These are phyloP conservation scores for Drosophila kikkawai DNA, from an alignment of 1,140 invertebrate species.

Conservation along the genomic window DNA sequence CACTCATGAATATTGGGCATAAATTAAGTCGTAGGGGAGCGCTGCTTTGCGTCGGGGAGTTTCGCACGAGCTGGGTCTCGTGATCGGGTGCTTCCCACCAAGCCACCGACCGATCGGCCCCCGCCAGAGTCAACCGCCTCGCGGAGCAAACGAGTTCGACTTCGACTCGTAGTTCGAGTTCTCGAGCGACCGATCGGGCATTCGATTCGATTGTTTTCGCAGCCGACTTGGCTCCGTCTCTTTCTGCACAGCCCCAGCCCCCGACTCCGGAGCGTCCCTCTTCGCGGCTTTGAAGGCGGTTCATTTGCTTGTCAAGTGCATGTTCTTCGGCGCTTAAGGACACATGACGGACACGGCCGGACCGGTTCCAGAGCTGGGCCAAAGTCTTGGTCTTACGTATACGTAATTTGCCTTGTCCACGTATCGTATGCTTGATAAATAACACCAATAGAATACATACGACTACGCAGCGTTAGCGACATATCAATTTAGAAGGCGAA, in stretches of 20 bases:
- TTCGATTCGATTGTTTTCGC: slow-evolving; percentile 23
- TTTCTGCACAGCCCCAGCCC: slow-evolving; percentile 23
- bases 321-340: slow-evolving; percentile 70
- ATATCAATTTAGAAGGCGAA: slow-evolving; percentile 43
- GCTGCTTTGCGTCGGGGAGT: slow-evolving; percentile 28
- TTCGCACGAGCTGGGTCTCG: slow-evolving; percentile 75
- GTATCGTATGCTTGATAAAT: slow-evolving; percentile 20
- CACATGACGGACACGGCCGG: slow-evolving; percentile 28
- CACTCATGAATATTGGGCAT: slow-evolving; percentile 60
- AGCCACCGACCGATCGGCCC: slow-evolving; percentile 54
- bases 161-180: slow-evolving; percentile 37
- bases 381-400: slow-evolving; percentile 57
- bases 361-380: slow-evolving; percentile 56
- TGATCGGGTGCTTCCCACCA: slow-evolving; percentile 73
- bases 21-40: slow-evolving; percentile 31
- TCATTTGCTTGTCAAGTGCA: slow-evolving; percentile 79
- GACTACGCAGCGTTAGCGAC: slow-evolving; percentile 3
- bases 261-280: slow-evolving; percentile 14
- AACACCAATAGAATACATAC: slow-evolving; percentile 36
- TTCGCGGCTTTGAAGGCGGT: slow-evolving; percentile 64
- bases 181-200: slow-evolving; percentile 22
- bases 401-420: slow-evolving; percentile 34
- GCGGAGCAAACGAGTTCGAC: slow-evolving; percentile 43
- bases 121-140: slow-evolving; percentile 31
- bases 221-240: slow-evolving; percentile 31